Evolutionary conservation across 2,797 vertebrate genomes (phyloP), one percentile per base, ranked within the genome.

Genomic region (Philypnodon macrostomus): DNA sequence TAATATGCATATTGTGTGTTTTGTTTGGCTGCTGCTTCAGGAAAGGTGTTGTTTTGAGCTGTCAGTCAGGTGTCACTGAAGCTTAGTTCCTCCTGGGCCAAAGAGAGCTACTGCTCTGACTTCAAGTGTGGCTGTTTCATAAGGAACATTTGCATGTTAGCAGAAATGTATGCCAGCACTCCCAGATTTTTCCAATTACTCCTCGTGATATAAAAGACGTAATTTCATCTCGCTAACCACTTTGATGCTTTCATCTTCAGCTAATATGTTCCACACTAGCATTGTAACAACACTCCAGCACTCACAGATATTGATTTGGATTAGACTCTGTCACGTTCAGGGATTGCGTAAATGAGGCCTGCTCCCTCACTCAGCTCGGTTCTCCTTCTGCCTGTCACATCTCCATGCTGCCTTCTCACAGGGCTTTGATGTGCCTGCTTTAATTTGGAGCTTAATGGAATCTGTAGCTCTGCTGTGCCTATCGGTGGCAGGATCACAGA

Each of bases 381-480:
- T 65, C 69, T 72, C 74, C 66, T 47, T 19, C 62, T 71, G 70
- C 57, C 70, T 68, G 74, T 86, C 75, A 79, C 70, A 76, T 82
- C 73, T 83, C 82, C 77, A 70, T 75, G 80, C 75, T 74, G 75
- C 74, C 77, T 85, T 75, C 77, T 80, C 73, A 42, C 74, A 68
- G 63, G 66, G 75, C 85, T 90, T 89, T 90, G 89, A 89, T 88
- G 85, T 90, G 85, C 76, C 80, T 76, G 75, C 80, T 89, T 90
- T 90, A 89, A 90, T 90, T 90, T 87, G 77, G 78, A 85, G 85
- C 83, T 88, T 89, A 88, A 89, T 88, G 83, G 84, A 87, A 87
- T 90, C 86, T 82, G 81, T 73, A 71, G 74, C 70, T 78, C 79
- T 75, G 78, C 85, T 76, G 77, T 67, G 70, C 80, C 84, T 88